A percentile compares a stretch with the other conserved stretches of the same genome.
phyloP scores from a whole-genome alignment of 2,888 invertebrate genomes.

The Nysson spinosus region DNA sequence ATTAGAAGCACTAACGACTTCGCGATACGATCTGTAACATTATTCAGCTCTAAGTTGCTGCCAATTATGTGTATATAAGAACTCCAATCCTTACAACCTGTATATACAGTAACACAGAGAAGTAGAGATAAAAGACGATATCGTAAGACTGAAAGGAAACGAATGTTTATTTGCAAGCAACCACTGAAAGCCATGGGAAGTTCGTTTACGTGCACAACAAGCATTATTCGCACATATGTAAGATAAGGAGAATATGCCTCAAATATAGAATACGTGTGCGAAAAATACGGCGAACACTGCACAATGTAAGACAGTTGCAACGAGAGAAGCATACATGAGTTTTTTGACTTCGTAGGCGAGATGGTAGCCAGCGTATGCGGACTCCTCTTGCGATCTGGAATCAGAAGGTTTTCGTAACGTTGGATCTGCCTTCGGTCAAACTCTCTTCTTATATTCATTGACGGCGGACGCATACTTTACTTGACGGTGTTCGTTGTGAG shows the following conservation, averaged over 20 bases:
- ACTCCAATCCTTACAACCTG: too few relatives aligned
- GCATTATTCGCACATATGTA: too few relatives aligned
- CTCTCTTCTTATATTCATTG: constrained; percentile 16
- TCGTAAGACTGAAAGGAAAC: background rate
- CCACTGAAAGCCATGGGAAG: constrained; percentile 1
- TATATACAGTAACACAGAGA: too few relatives aligned
- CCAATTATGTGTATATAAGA: too few relatives aligned
- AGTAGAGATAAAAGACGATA: background rate
- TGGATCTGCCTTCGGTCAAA: constrained; percentile 29
- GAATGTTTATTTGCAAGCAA: constrained; percentile 3
- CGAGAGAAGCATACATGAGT: constrained; percentile 94
- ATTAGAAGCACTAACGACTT: too few relatives aligned
- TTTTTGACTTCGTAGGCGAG: constrained; percentile 99
- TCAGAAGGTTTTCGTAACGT: constrained; percentile 77
- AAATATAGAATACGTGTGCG: background rate
- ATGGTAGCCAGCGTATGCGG: constrained; percentile 98
- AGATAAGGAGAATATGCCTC: too few relatives aligned
- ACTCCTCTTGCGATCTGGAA: constrained; percentile 94
- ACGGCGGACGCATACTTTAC: constrained; percentile 4
- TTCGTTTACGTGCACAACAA: constrained; percentile 20
- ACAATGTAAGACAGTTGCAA: constrained; percentile 74
- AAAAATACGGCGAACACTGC: constrained; percentile 18
- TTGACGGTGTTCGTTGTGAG: constrained; percentile 16
- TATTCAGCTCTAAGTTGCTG: too few relatives aligned
- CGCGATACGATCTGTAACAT: too few relatives aligned